Percentiles rank a stretch among this genome's conserved stretches.
Evolutionary conservation across 1,140 invertebrate genomes (phyloP).

Genomic region (Calliphora vicina): DNA sequence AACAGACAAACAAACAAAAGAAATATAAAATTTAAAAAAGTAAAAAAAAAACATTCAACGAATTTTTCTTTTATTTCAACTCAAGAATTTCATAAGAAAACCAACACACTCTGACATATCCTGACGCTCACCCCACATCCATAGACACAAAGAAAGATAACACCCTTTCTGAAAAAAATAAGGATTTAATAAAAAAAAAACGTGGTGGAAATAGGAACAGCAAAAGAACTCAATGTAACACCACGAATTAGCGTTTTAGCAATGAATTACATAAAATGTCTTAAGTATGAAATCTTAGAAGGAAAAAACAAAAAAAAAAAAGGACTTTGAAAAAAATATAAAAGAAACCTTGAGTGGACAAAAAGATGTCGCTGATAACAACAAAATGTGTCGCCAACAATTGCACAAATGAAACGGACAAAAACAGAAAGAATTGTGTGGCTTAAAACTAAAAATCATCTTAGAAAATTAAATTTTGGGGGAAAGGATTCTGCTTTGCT

Average conservation of each 20-base stretch:
- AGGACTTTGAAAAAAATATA: not conserved
- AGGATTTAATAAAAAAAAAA: not conserved
- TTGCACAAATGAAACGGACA: not conserved
- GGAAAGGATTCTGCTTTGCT: not conserved
- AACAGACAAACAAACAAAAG: slow-evolving; percentile 28
- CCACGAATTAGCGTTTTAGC: slow-evolving; percentile 30
- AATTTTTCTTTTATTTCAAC: slow-evolving; percentile 18
- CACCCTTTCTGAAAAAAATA: not conserved
- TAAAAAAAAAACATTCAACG: not conserved
- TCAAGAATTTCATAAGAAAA: not conserved
- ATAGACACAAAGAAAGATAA: not conserved
- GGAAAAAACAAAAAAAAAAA: not conserved
- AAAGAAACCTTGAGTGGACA: not conserved
- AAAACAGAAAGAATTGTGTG: not conserved
- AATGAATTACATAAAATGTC: slow-evolving; percentile 26
- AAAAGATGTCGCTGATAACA: slow-evolving; percentile 25
- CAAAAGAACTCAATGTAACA: slow-evolving; percentile 12
- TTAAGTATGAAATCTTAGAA: slow-evolving; percentile 12
- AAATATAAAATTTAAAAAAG: not conserved
- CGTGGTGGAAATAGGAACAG: not conserved
- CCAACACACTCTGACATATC: not conserved
- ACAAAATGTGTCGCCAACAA: slow-evolving; percentile 31
- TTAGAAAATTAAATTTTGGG: not conserved
- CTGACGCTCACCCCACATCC: not conserved
- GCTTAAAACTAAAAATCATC: slow-evolving; percentile 19